Evolutionary conservation across 2,888 invertebrate species (phyloP).

Genomic region (Carpatolechia fugitivella): DNA sequence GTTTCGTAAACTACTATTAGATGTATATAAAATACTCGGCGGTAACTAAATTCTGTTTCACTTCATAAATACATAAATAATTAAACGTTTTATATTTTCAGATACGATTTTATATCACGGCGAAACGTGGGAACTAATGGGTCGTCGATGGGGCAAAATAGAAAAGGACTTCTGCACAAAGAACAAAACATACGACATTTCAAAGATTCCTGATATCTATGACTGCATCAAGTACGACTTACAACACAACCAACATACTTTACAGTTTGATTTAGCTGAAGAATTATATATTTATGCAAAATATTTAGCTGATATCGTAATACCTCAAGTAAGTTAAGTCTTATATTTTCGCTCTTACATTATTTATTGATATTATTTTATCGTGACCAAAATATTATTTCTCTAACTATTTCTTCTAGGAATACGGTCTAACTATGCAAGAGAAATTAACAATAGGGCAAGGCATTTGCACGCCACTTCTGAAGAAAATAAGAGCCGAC

Average conservation of each 20-base stretch:
- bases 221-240: conserved; percentile 99
- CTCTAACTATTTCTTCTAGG: conserved; percentile 72
- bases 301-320: conserved; percentile 98
- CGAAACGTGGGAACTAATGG: conserved; percentile 99
- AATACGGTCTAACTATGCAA: conserved; percentile 96
- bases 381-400: background rate
- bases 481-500: conserved; percentile 97
- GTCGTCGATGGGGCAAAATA: conserved; percentile 97
- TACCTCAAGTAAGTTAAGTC: conserved; percentile 92
- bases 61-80: too few relatives aligned
- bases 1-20: too few relatives aligned
- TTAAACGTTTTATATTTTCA: conserved; percentile 37
- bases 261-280: conserved; percentile 95
- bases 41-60: too few relatives aligned
- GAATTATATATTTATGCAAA: conserved; percentile 97
- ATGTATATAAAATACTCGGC: too few relatives aligned
- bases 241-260: conserved; percentile 97
- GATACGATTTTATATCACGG: conserved; percentile 97
- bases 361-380: background rate
- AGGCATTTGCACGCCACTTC: conserved; percentile 96
- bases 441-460: conserved; percentile 98
- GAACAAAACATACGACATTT: conserved; percentile 96
- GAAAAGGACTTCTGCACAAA: conserved; percentile 98
- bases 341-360: too few relatives aligned
- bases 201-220: conserved; percentile 99